These are phyloP conservation scores for Neoscelio sp. DNA, from an alignment of 2,888 invertebrate genomes.

Conservation along the genomic window DNA sequence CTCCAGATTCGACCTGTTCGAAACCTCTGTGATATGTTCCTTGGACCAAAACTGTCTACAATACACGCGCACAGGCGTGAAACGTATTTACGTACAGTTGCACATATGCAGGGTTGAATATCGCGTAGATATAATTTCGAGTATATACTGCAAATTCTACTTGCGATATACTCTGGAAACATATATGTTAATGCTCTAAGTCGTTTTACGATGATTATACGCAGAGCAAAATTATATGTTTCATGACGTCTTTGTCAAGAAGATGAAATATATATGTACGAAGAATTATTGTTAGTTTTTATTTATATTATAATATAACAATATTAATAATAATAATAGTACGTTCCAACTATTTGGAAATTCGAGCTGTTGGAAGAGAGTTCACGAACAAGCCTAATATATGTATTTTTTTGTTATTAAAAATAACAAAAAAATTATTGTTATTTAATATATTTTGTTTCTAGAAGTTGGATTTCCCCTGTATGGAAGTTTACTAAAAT, in stretches of 20 bases:
- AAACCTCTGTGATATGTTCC: constrained; percentile 77
- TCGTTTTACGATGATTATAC: constrained; percentile 16
- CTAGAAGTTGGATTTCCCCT: constrained; percentile 13
- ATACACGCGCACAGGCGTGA: constrained; percentile 65
- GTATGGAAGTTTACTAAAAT: constrained; percentile 2
- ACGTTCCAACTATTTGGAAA: too few relatives aligned
- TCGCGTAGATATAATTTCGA: constrained; percentile 45
- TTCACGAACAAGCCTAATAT: too few relatives aligned
- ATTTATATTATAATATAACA: too few relatives aligned
- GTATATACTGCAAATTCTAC: constrained; percentile 40
- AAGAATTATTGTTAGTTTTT: too few relatives aligned
- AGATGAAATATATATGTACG: too few relatives aligned
- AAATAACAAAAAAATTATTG: too few relatives aligned
- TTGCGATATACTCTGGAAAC: constrained; percentile 22
- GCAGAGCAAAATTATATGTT: background rate
- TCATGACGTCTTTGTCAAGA: too few relatives aligned
- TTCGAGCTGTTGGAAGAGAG: too few relatives aligned
- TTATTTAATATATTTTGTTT: background rate
- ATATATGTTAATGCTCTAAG: constrained; percentile 4
- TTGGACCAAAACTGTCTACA: constrained; percentile 72
- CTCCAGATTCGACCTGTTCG: constrained; percentile 76
- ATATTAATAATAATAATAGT: too few relatives aligned
- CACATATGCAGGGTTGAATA: constrained; percentile 55
- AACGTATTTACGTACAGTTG: constrained; percentile 60
- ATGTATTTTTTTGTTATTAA: background rate